Evolutionary conservation across 2,797 vertebrate species (phyloP).

Genomic region (Cheirogaleus major): DNA sequence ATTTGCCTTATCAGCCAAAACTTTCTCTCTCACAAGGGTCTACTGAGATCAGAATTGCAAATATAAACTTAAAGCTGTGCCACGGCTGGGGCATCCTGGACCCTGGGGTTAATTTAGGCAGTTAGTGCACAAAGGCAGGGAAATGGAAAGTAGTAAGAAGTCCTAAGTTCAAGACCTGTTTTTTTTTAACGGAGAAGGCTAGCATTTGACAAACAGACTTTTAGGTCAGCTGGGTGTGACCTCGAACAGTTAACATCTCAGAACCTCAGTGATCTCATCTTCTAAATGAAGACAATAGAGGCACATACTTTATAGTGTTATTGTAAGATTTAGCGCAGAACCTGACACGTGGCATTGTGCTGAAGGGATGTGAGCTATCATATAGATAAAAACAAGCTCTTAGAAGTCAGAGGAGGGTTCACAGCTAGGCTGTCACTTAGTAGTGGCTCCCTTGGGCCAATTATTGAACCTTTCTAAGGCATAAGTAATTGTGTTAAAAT

Average conservation of each 20-base stretch:
- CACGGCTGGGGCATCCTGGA: not conserved
- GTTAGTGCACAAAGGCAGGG: not conserved
- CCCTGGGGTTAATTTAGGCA: not conserved
- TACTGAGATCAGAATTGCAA: not conserved
- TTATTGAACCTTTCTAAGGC: not conserved
- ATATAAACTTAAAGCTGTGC: not conserved
- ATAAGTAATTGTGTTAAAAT: constrained; percentile 50
- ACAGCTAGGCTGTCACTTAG: constrained; percentile 5
- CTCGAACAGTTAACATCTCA: not conserved
- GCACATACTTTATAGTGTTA: not conserved
- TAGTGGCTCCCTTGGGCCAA: constrained; percentile 12
- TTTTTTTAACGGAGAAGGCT: not conserved
- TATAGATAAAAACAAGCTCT: constrained; percentile 35
- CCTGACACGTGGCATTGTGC: not conserved
- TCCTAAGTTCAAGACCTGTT: not conserved
- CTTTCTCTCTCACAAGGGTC: not conserved
- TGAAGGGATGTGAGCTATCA: not conserved
- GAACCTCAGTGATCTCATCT: not conserved
- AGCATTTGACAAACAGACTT: not conserved
- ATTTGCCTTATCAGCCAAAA: not conserved
- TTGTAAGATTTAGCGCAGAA: not conserved
- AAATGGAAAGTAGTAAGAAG: not conserved
- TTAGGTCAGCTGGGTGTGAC: not conserved
- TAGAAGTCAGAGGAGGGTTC: constrained; percentile 47
- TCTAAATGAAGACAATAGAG: not conserved